Conservation (phyloP, 2,113 vertebrate species). For the Lampris incognitus region DNA sequence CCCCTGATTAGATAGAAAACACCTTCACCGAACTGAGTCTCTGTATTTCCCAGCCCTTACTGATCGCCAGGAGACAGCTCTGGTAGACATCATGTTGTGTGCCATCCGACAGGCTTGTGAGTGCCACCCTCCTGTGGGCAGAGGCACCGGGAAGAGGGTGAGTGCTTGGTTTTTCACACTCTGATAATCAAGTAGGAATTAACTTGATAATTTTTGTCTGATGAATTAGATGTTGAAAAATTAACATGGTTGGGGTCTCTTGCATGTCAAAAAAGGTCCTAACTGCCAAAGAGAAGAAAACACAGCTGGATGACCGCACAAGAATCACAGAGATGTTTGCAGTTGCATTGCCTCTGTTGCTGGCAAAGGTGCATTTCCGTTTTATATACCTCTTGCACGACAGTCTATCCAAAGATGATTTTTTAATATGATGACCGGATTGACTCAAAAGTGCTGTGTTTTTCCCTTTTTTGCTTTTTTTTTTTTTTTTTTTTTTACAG, state of each 20-base stretch:
- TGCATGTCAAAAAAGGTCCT: conserved; percentile 84
- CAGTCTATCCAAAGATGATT: not conserved
- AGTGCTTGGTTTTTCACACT: conserved; percentile 20
- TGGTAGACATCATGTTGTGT: conserved; percentile 98
- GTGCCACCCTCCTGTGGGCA: conserved; percentile 95
- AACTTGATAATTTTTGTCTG: not conserved
- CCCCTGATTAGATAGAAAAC: no score
- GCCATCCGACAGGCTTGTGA: conserved; percentile 95
- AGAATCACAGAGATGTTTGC: conserved; percentile 96
- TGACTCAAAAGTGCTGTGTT: not conserved
- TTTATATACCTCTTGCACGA: not conserved
- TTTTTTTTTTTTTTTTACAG: conserved; percentile 71
- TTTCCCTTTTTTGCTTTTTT: not conserved
- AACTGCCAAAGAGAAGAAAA: conserved; percentile 96
- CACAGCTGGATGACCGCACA: conserved; percentile 94
- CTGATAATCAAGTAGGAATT: not conserved
- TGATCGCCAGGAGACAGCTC: conserved; percentile 93
- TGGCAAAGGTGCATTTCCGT: conserved; percentile 87
- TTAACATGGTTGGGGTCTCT: conserved; percentile 17
- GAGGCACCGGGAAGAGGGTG: conserved; percentile 95
- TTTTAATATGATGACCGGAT: not conserved
- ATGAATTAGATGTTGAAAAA: not conserved
- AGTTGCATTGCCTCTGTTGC: conserved; percentile 90
- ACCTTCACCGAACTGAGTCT: not conserved
- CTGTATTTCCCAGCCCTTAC: conserved; percentile 86